Percentiles rank a stretch among this genome's conserved stretches.
Evolutionary conservation across 1,140 invertebrate species (phyloP).

Genomic region (Pseudomyrmex concolor): DNA sequence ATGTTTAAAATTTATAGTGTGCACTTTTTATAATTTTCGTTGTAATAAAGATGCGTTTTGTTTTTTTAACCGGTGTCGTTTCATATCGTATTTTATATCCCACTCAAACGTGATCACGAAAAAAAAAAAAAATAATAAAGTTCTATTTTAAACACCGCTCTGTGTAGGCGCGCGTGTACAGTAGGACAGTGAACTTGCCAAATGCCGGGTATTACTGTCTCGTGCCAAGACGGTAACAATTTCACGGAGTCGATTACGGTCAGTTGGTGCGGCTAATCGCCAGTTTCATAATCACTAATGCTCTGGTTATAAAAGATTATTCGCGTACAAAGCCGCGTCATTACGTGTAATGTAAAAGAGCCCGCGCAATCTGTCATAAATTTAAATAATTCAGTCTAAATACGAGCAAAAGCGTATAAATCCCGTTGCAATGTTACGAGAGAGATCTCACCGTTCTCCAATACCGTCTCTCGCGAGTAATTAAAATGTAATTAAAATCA

Average conservation of each 20-base stretch:
- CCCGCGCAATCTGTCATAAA: slow-evolving; percentile 19
- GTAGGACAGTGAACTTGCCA: slow-evolving; percentile 44
- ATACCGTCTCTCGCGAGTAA: too few species aligned
- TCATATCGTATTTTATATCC: slow-evolving; percentile 6
- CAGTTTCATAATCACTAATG: slow-evolving; percentile 52
- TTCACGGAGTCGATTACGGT: slow-evolving; percentile 52
- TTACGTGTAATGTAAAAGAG: slow-evolving; percentile 1
- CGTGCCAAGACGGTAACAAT: slow-evolving; percentile 61
- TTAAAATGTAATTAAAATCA: neutral
- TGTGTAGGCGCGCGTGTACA: neutral
- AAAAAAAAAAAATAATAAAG: neutral
- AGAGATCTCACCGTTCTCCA: too few species aligned
- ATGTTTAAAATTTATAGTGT: neutral
- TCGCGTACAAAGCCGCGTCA: neutral
- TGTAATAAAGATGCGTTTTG: too few species aligned
- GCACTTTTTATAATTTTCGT: neutral
- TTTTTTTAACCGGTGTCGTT: slow-evolving; percentile 31
- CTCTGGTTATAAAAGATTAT: neutral
- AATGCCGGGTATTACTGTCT: neutral
- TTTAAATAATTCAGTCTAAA: neutral
- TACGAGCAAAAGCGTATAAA: too few species aligned
- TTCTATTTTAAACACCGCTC: slow-evolving; percentile 33
- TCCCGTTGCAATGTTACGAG: too few species aligned
- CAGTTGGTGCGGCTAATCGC: slow-evolving; percentile 52
- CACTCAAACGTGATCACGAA: neutral